Percentiles rank a stretch among this genome's conserved stretches.
phyloP scores from a whole-genome alignment of 2,113 vertebrate species.

The Caracal caracal region DNA sequence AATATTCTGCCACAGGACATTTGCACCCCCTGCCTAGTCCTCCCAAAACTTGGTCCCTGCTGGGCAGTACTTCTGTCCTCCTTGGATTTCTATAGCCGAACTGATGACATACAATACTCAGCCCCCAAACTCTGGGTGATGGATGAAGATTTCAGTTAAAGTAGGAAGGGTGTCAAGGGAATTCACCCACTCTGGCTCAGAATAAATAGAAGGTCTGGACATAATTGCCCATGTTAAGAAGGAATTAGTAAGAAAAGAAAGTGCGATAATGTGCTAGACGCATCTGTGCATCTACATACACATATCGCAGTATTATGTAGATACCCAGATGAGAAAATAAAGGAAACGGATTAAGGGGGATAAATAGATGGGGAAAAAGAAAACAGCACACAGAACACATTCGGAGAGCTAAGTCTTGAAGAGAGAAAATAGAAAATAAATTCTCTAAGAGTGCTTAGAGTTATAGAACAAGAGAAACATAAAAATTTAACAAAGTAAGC shows the following conservation, averaged over 20 bases:
- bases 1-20: not conserved
- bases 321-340: not conserved
- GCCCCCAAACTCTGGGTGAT: not conserved
- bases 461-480: not conserved
- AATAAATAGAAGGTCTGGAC: not conserved
- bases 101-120: not conserved
- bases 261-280: not conserved
- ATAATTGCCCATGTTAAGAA: not conserved
- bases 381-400: not conserved
- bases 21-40: not conserved
- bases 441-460: not conserved
- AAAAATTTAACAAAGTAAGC: not conserved
- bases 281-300: not conserved
- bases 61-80: not conserved
- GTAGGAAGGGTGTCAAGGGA: not conserved
- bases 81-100: conserved; percentile 10
- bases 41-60: not conserved
- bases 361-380: not conserved
- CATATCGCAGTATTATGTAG: not conserved
- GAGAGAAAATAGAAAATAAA: not conserved
- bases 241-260: not conserved
- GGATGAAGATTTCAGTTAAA: not conserved
- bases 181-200: not conserved
- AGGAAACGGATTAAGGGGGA: not conserved
- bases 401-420: not conserved